phyloP scores from a whole-genome alignment of 2,113 vertebrate species.

The Seriola dumerili region DNA sequence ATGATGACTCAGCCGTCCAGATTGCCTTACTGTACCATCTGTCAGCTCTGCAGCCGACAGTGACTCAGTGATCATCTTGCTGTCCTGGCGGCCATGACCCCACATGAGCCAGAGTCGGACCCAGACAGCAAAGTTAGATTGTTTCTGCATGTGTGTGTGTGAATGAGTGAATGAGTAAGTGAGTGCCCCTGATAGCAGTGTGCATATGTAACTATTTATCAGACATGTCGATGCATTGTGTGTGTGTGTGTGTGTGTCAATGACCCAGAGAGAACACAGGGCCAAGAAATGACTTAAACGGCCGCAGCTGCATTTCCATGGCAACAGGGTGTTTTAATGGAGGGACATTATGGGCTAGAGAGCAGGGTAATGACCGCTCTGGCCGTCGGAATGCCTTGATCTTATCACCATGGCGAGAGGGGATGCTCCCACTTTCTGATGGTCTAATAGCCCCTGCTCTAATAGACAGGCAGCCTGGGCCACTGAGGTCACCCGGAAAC shows the following conservation, averaged over 20 bases:
- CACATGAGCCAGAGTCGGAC: conserved; percentile 10
- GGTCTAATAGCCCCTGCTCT: conserved; percentile 77
- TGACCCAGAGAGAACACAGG: conserved; percentile 68
- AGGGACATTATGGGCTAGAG: conserved; percentile 80
- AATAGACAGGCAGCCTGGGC: conserved; percentile 71
- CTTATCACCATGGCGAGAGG: conserved; percentile 80
- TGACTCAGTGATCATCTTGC: conserved; percentile 37
- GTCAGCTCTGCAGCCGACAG: background rate
- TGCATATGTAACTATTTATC: conserved; percentile 67
- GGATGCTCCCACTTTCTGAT: conserved; percentile 82
- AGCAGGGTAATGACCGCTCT: conserved; percentile 81
- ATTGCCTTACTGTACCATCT: conserved; percentile 38
- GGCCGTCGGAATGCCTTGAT: conserved; percentile 83
- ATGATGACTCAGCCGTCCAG: conserved; percentile 30
- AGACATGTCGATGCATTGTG: conserved; percentile 53
- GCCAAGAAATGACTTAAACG: conserved; percentile 77
- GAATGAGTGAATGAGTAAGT: background rate
- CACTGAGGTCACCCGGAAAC: conserved; percentile 73
- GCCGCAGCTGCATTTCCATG: conserved; percentile 78
- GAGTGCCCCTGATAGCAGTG: conserved; percentile 10
- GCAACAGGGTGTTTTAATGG: conserved; percentile 77
- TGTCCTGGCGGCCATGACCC: conserved; percentile 51
- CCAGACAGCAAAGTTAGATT: conserved; percentile 21
- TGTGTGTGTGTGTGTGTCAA: conserved; percentile 53
- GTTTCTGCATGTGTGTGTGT: conserved; percentile 5